A percentile compares a stretch with the other conserved stretches of the same genome.
Conservation (phyloP, 35 echinoderm and acorn worm species). For the Strongylocentrotus purpuratus region DNA sequence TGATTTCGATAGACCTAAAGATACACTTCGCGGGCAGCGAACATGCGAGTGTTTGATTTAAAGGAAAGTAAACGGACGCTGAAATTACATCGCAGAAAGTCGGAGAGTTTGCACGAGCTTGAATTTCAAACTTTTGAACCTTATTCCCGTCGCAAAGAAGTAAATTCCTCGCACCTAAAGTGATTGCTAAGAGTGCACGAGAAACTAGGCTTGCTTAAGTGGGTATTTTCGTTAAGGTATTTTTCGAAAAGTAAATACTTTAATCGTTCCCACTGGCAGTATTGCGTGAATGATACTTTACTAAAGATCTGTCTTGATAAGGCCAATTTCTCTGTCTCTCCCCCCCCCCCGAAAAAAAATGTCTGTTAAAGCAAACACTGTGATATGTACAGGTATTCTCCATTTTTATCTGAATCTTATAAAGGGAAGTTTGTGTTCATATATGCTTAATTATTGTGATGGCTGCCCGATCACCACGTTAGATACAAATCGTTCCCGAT, state of each 20-base stretch:
- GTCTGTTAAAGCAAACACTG: no score
- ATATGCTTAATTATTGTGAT: no score
- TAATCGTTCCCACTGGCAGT: no score
- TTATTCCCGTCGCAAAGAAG: neutral
- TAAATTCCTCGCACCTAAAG: neutral
- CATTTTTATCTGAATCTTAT: no score
- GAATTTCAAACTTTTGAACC: neutral
- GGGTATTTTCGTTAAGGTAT: no score
- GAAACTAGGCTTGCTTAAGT: neutral
- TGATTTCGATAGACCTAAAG: neutral
- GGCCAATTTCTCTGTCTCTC: no score
- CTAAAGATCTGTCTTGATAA: no score
- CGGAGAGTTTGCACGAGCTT: neutral
- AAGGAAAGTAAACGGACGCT: neutral
- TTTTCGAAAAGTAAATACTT: no score
- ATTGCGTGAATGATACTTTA: no score
- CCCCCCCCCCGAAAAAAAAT: no score
- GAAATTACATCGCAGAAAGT: neutral
- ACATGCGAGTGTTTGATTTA: constrained; percentile 11
- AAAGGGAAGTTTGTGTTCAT: no score
- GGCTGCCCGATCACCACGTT: neutral
- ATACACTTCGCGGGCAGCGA: neutral
- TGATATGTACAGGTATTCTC: no score
- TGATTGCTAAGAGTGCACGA: neutral
- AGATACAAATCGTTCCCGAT: neutral